A percentile compares a stretch with the other conserved stretches of the same genome.
phyloP scores from a whole-genome alignment of 2,888 invertebrate genomes.

The Alcis repandata region DNA sequence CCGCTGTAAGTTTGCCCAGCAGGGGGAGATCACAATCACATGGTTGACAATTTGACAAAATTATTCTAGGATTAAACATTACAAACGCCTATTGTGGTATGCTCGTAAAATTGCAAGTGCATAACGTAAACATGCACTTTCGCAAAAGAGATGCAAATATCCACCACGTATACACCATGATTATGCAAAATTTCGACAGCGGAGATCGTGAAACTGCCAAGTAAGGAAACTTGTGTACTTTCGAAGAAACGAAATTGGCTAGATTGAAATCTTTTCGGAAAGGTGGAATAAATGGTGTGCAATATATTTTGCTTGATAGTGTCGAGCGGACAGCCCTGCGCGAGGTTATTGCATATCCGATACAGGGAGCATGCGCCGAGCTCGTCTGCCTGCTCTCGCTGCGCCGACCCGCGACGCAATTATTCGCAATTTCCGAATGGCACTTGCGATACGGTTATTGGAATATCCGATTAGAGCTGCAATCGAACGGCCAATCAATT shows the following conservation, averaged over 20 bases:
- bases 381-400: conserved; percentile 55
- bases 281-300: conserved; percentile 30
- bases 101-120: conserved; percentile 17
- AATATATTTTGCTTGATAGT: conserved; percentile 34
- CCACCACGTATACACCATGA: conserved; percentile 4
- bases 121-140: conserved; percentile 5
- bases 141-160: conserved; percentile 26
- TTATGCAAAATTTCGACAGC: conserved; percentile 25
- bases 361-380: conserved; percentile 54
- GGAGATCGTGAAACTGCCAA: conserved; percentile 32
- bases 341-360: conserved; percentile 65
- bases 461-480: conserved; percentile 49
- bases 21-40: conserved; percentile 43
- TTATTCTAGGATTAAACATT: conserved; percentile 20
- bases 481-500: conserved; percentile 46
- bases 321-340: conserved; percentile 54
- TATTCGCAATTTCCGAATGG: conserved; percentile 79
- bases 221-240: conserved; percentile 39
- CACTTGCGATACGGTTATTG: conserved; percentile 57
- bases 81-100: conserved; percentile 11
- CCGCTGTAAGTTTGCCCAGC: conserved; percentile 47
- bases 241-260: conserved; percentile 41
- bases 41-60: conserved; percentile 48
- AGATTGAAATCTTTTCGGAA: conserved; percentile 43
- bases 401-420: conserved; percentile 65